A percentile compares a stretch with the other conserved stretches of the same genome.
These are phyloP conservation scores for Darevskia mixta DNA, from an alignment of 2,797 vertebrate species.

Conservation along the genomic window DNA sequence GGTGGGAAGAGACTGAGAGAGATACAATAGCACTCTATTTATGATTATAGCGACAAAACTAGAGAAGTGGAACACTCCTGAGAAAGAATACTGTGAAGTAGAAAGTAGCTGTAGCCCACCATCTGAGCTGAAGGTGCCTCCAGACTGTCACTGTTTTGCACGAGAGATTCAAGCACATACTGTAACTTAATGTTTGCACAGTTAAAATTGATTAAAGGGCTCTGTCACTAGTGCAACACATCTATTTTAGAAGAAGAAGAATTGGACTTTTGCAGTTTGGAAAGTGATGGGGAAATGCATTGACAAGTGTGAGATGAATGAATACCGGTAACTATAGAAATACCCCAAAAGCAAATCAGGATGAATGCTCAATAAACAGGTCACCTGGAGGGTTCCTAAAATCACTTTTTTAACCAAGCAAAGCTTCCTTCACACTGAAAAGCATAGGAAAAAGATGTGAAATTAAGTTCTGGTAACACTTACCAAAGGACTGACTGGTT, in stretches of 20 bases:
- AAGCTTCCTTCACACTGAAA: background rate
- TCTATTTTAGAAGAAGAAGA: too few relatives aligned
- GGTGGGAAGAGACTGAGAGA: background rate
- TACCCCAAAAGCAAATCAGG: too few relatives aligned
- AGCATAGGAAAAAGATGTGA: background rate
- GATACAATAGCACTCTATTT: too few relatives aligned
- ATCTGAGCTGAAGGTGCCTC: background rate
- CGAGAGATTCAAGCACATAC: too few relatives aligned
- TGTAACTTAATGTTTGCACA: too few relatives aligned
- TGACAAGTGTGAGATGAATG: too few relatives aligned
- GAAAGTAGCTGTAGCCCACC: background rate
- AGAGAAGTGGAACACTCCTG: background rate
- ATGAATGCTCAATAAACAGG: too few relatives aligned
- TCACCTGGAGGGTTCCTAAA: background rate
- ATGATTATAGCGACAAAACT: background rate
- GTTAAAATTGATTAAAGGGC: too few relatives aligned
- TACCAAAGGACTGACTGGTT: slow-evolving; percentile 97
- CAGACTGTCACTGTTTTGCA: background rate
- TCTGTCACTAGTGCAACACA: too few relatives aligned
- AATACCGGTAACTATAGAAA: too few relatives aligned
- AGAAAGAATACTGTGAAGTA: background rate
- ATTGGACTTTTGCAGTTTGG: too few relatives aligned
- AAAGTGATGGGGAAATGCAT: too few relatives aligned
- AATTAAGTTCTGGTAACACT: slow-evolving; percentile 68
- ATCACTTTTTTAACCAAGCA: background rate